Percentiles rank a stretch among this genome's conserved stretches.
Evolutionary conservation across 2,113 vertebrate species (phyloP).

Genomic region (Nerophis lumbriciformis): DNA sequence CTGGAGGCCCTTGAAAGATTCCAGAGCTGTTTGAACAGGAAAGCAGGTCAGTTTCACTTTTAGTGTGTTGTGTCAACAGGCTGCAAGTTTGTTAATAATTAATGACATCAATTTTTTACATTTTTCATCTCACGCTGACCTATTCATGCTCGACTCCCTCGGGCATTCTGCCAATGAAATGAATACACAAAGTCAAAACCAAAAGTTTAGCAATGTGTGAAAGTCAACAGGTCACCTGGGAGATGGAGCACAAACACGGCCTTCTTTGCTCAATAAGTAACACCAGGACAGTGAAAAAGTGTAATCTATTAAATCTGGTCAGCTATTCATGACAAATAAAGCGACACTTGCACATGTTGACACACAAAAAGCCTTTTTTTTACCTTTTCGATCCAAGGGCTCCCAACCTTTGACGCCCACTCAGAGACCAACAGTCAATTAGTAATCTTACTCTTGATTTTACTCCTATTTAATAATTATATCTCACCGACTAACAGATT

Average conservation of each 20-base stretch:
- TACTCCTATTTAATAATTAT: too few relatives aligned
- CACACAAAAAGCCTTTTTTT: not conserved
- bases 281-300: not conserved
- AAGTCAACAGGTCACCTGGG: not conserved
- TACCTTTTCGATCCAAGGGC: too few relatives aligned
- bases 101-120: not conserved
- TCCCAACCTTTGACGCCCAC: too few relatives aligned
- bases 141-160: constrained; percentile 11
- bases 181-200: not conserved
- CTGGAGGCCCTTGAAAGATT: constrained; percentile 7
- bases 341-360: not conserved
- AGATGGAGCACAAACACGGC: not conserved
- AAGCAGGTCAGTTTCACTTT: constrained; percentile 31
- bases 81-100: constrained; percentile 7
- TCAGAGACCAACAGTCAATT: too few relatives aligned
- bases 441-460: too few relatives aligned
- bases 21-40: constrained; percentile 29
- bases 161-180: constrained; percentile 1
- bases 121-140: constrained; percentile 25
- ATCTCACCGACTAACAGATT: too few relatives aligned
- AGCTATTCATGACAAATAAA: constrained; percentile 14
- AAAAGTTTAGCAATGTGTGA: not conserved
- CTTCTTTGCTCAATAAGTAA: not conserved
- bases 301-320: not conserved
- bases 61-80: constrained; percentile 3